These are phyloP conservation scores for Pantala flavescens DNA, from an alignment of 1,140 invertebrate genomes.

Conservation along the genomic window DNA sequence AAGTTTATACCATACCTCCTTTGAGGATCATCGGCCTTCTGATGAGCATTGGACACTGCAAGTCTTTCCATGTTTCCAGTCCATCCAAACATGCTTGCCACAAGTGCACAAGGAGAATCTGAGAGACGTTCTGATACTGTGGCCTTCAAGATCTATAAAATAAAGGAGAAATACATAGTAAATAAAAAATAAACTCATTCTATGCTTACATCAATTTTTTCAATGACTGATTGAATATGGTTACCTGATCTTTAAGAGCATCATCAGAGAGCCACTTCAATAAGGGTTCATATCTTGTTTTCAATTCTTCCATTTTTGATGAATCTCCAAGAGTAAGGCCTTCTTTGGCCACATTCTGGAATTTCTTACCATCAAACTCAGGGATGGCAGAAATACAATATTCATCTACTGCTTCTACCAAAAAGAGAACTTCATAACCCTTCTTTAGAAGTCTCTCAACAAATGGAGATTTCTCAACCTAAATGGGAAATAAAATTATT, in stretches of 20 bases:
- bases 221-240: conserved; percentile 20
- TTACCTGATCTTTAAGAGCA: conserved; percentile 72
- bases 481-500: conserved; percentile 10
- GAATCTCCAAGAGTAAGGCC: conserved; percentile 75
- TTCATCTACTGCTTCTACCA: conserved; percentile 96
- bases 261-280: conserved; percentile 83
- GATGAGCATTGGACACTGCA: conserved; percentile 92
- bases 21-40: conserved; percentile 87
- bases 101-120: conserved; percentile 89
- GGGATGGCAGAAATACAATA: conserved; percentile 93
- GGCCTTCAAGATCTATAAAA: conserved; percentile 56
- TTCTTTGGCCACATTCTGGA: conserved; percentile 99
- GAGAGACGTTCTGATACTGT: conserved; percentile 81
- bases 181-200: conserved; percentile 17
- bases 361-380: conserved; percentile 99
- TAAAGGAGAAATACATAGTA: conserved; percentile 26
- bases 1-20: conserved; percentile 40
- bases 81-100: conserved; percentile 96
- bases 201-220: not conserved
- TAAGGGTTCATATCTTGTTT: conserved; percentile 79
- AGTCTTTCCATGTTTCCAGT: conserved; percentile 99
- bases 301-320: conserved; percentile 69
- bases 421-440: conserved; percentile 89
- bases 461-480: conserved; percentile 86
- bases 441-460: conserved; percentile 87